Conservation (phyloP, 2,797 vertebrate species). For the Carduelis carduelis region DNA sequence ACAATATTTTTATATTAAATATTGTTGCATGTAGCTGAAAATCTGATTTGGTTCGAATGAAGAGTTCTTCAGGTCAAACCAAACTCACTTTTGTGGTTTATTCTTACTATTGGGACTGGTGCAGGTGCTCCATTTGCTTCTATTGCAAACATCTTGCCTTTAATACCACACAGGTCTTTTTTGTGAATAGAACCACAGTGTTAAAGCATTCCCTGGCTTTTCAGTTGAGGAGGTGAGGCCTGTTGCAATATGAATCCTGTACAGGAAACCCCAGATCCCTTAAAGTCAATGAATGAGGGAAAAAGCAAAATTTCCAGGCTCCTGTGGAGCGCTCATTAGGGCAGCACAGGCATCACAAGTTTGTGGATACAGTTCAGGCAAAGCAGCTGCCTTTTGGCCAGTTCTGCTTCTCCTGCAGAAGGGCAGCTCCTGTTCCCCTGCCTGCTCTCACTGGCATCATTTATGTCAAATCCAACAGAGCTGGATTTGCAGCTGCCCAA, state of each 20-base stretch:
- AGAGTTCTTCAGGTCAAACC: background rate
- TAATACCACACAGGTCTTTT: background rate
- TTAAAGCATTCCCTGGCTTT: background rate
- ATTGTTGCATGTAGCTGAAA: background rate
- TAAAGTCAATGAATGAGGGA: background rate
- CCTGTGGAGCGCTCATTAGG: background rate
- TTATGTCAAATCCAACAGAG: background rate
- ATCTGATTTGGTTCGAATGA: background rate
- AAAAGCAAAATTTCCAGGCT: background rate
- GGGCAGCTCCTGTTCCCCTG: background rate
- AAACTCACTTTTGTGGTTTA: background rate
- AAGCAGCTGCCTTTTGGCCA: background rate
- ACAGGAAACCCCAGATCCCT: background rate
- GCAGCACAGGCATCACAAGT: background rate
- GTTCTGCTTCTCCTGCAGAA: background rate
- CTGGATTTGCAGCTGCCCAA: background rate
- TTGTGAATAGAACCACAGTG: background rate
- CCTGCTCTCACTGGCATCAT: fast-evolving
- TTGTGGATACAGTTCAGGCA: background rate
- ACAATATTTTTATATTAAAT: background rate
- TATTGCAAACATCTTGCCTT: background rate
- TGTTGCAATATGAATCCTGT: background rate
- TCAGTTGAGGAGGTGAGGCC: background rate
- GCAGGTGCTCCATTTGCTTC: background rate
- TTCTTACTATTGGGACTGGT: background rate